A percentile compares a stretch with the other conserved stretches of the same genome.
phyloP scores from a whole-genome alignment of 2,888 invertebrate species.

The Drosophila quinaria region DNA sequence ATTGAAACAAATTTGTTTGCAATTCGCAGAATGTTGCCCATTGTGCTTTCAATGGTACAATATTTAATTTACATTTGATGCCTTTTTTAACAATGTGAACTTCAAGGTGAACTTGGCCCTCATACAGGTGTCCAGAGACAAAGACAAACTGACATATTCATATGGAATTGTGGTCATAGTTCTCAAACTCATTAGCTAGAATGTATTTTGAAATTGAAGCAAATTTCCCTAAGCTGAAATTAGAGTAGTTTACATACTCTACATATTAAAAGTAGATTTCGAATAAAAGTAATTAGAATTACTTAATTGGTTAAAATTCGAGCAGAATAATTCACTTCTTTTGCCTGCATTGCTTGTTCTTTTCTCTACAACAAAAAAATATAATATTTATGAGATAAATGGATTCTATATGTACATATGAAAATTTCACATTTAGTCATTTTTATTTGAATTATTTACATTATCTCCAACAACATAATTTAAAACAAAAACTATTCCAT shows the following conservation, averaged over 20 bases:
- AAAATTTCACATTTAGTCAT: no score
- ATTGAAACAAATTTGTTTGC: background rate
- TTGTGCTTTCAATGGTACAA: background rate
- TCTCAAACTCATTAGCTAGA: conserved; percentile 42
- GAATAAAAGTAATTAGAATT: background rate
- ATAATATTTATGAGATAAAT: no score
- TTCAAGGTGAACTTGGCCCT: background rate
- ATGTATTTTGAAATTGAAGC: conserved; percentile 14
- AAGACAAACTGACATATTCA: conserved; percentile 16
- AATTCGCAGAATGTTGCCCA: background rate
- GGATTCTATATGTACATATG: no score
- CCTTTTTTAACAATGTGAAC: background rate
- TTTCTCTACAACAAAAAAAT: no score
- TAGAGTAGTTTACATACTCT: background rate
- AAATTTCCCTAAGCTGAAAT: background rate
- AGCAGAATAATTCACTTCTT: no score
- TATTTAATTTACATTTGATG: background rate
- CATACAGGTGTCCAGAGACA: background rate
- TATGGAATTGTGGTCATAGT: conserved; percentile 27
- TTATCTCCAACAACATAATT: background rate
- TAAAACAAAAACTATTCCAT: background rate
- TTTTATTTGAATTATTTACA: no score
- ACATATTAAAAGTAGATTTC: background rate
- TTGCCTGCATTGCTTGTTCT: no score
- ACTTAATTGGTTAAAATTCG: background rate